phyloP scores from a whole-genome alignment of 2,113 vertebrate species.

The Menura novaehollandiae region DNA sequence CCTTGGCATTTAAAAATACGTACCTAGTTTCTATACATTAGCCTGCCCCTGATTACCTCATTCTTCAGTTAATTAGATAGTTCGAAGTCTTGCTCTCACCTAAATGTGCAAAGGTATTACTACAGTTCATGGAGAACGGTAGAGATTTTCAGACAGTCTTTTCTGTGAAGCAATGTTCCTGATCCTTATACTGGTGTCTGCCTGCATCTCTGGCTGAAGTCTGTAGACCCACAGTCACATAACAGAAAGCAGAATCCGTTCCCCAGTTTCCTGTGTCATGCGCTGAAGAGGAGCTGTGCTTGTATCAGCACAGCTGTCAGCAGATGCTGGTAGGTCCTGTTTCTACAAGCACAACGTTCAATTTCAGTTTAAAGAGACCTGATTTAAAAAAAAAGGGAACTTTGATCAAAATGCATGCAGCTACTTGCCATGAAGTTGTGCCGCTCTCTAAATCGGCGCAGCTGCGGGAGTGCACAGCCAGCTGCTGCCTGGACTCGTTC shows the following conservation, averaged over 20 bases:
- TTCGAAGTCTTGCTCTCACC: neutral
- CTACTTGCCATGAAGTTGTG: neutral
- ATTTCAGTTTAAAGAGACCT: neutral
- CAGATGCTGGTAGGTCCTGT: slow-evolving; percentile 21
- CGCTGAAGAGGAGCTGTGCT: neutral
- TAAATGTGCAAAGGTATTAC: neutral
- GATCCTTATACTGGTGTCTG: neutral
- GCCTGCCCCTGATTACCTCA: neutral
- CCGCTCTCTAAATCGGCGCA: neutral
- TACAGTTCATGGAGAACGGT: neutral
- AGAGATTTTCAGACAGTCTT: neutral
- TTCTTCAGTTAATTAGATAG: neutral
- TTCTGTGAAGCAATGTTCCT: neutral
- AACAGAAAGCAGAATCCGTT: neutral
- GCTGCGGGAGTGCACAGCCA: neutral
- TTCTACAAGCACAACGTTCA: neutral
- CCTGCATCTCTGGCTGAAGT: neutral
- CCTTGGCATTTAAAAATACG: neutral
- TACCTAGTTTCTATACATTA: neutral
- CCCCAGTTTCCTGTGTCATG: neutral
- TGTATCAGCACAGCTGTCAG: neutral
- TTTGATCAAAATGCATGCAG: neutral
- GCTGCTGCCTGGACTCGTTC: neutral
- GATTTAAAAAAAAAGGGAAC: neutral
- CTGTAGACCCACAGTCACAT: neutral